These are phyloP conservation scores for Anastatus disparis DNA, from an alignment of 1,140 invertebrate species.

Conservation along the genomic window DNA sequence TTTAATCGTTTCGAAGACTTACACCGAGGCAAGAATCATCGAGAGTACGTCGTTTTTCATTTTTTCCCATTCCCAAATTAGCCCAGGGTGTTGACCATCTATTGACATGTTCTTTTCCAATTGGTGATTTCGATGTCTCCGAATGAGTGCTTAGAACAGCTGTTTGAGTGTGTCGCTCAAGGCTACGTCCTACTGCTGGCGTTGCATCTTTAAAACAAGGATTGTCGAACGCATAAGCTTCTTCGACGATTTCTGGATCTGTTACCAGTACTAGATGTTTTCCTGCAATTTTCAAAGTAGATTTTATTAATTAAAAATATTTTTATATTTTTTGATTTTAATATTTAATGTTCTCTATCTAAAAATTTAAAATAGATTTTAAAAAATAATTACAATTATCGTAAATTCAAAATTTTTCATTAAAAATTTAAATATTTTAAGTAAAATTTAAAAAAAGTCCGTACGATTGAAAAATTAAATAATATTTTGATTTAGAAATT, in stretches of 20 bases:
- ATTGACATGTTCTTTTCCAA: conserved; percentile 55
- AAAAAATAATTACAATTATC: too few relatives aligned
- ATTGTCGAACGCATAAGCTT: conserved; percentile 83
- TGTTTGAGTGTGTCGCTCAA: conserved; percentile 50
- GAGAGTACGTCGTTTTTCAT: conserved; percentile 69
- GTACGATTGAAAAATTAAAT: too few relatives aligned
- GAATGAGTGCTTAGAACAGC: neutral
- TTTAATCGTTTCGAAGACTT: too few relatives aligned
- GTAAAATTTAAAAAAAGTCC: too few relatives aligned
- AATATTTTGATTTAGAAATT: too few relatives aligned
- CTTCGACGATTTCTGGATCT: conserved; percentile 77
- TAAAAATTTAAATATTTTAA: too few relatives aligned
- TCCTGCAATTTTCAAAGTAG: too few relatives aligned
- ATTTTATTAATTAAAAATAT: too few relatives aligned
- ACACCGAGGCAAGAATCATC: conserved; percentile 78
- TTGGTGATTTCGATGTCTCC: neutral
- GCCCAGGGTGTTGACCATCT: conserved; percentile 68
- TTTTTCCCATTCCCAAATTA: conserved; percentile 64
- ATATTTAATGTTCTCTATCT: too few relatives aligned
- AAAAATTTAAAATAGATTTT: too few relatives aligned
- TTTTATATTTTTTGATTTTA: too few relatives aligned
- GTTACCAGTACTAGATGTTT: conserved; percentile 78
- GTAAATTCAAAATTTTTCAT: too few relatives aligned
- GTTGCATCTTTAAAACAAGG: conserved; percentile 76
- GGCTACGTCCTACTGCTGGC: conserved; percentile 51